Conservation (phyloP, 1,140 invertebrate species). For the Drosophila watanabei region DNA sequence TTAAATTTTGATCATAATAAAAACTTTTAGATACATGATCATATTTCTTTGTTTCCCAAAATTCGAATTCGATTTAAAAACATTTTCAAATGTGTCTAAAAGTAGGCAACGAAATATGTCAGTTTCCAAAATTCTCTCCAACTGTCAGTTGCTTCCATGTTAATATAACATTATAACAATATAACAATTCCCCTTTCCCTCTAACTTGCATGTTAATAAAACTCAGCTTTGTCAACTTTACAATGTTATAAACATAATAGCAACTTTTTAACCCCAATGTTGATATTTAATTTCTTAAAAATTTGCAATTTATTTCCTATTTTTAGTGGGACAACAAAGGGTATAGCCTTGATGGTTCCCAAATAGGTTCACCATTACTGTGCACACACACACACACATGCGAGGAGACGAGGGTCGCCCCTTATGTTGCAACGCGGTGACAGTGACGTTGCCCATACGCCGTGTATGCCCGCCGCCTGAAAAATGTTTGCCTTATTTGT, state of each 20-base stretch:
- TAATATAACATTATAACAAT: too few relatives aligned
- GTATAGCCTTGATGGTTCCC: neutral
- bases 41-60: too few relatives aligned
- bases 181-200: too few relatives aligned
- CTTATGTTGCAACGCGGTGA: constrained; percentile 1
- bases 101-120: too few relatives aligned
- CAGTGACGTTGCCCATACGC: constrained; percentile 42
- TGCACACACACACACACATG: neutral
- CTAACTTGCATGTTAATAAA: neutral
- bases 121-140: neutral
- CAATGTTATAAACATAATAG: neutral
- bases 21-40: too few relatives aligned
- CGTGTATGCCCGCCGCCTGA: constrained; percentile 28
- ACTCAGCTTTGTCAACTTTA: neutral
- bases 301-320: neutral
- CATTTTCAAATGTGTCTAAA: too few relatives aligned
- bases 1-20: too few relatives aligned
- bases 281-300: neutral
- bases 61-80: too few relatives aligned
- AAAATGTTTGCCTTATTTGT: constrained; percentile 56
- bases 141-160: neutral
- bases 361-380: constrained; percentile 9
- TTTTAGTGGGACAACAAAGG: neutral
- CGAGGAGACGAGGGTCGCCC: neutral
- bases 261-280: neutral